Percentiles rank a stretch among this genome's conserved stretches.
Conservation (phyloP, 1,140 invertebrate species). For the Ooceraea biroi region DNA sequence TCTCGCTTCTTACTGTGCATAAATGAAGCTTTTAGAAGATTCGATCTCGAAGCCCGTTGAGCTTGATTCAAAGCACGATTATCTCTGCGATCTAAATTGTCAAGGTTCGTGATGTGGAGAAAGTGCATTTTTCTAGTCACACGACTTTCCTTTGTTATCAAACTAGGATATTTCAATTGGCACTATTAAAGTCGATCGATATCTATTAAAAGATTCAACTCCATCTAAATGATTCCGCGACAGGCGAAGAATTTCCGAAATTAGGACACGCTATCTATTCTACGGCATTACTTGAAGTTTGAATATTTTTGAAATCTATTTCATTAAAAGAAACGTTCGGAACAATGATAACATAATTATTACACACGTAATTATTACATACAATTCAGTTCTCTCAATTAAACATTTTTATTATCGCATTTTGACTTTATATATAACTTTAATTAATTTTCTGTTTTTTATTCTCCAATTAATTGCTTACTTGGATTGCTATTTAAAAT, state of each 20-base stretch:
- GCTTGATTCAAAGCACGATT: slow-evolving; percentile 34
- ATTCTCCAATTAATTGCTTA: not conserved
- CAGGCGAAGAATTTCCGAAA: slow-evolving; percentile 60
- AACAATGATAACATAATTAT: not conserved
- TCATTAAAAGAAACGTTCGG: no score
- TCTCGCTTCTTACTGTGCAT: not conserved
- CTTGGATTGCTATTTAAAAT: not conserved
- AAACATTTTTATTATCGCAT: no score
- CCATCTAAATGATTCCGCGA: slow-evolving; percentile 24
- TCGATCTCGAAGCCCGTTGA: slow-evolving; percentile 19
- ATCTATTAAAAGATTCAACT: slow-evolving; percentile 46
- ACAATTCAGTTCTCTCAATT: no score
- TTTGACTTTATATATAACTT: no score
- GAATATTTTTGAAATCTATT: not conserved
- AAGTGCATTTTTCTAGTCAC: slow-evolving; percentile 58
- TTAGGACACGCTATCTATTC: slow-evolving; percentile 47
- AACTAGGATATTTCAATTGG: slow-evolving; percentile 64
- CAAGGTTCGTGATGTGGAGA: slow-evolving; percentile 1
- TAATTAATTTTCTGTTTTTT: no score
- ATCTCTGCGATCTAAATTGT: slow-evolving; percentile 38
- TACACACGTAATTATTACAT: no score
- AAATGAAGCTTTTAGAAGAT: slow-evolving; percentile 15
- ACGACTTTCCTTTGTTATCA: slow-evolving; percentile 63
- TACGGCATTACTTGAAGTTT: slow-evolving; percentile 41
- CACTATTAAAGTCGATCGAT: slow-evolving; percentile 61